phyloP scores from a whole-genome alignment of 2,888 invertebrate genomes.

The Lithophane ornitopus region DNA sequence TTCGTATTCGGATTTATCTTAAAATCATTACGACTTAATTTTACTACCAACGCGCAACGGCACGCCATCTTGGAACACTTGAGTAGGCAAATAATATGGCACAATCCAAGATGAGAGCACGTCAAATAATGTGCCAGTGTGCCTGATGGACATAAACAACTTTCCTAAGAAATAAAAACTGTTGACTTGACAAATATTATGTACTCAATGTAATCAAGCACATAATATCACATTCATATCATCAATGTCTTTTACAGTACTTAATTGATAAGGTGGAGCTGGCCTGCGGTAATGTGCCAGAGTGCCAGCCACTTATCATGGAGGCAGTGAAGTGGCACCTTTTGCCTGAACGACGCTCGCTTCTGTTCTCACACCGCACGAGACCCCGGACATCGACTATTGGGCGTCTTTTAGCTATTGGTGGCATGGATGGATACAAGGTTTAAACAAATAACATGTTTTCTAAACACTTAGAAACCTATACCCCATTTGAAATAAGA shows the following conservation, averaged over 20 bases:
- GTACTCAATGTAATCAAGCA: background rate
- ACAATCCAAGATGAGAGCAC: background rate
- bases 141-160: too few relatives aligned
- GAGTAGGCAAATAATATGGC: background rate
- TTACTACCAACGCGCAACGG: too few relatives aligned
- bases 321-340: slow-evolving; percentile 98
- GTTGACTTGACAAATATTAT: background rate
- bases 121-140: too few relatives aligned
- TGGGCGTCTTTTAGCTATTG: slow-evolving; percentile 96
- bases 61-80: background rate
- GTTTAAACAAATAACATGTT: slow-evolving; percentile 70
- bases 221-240: background rate
- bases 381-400: slow-evolving; percentile 97
- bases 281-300: slow-evolving; percentile 91
- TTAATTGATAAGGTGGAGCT: slow-evolving; percentile 96
- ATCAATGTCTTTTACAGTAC: slow-evolving; percentile 90
- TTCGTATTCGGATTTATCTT: background rate
- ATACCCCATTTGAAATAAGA: too few relatives aligned
- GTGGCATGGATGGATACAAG: slow-evolving; percentile 98
- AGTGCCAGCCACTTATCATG: slow-evolving; percentile 97
- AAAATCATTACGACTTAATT: background rate
- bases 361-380: slow-evolving; percentile 95
- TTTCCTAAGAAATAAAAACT: too few relatives aligned
- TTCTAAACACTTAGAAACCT: background rate
- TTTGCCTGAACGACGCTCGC: slow-evolving; percentile 95